A percentile compares a stretch with the other conserved stretches of the same genome.
Evolutionary conservation across 2,113 vertebrate genomes (phyloP).

Genomic region (Malurus melanocephalus): DNA sequence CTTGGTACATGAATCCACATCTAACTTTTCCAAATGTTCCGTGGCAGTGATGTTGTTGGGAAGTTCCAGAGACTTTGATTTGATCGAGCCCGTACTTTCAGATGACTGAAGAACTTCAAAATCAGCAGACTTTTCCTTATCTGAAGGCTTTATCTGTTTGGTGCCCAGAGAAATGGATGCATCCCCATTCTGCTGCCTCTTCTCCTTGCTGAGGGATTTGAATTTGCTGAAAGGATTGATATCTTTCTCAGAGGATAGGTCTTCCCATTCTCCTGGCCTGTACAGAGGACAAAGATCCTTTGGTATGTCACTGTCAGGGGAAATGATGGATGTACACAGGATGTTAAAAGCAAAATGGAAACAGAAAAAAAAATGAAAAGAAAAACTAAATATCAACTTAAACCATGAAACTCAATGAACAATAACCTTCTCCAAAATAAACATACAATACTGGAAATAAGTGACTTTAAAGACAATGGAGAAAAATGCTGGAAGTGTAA

Average conservation of each 20-base stretch:
- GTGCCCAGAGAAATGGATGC: not conserved
- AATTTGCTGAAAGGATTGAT: slow-evolving; percentile 96
- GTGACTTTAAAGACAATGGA: slow-evolving; percentile 22
- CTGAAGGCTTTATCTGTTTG: slow-evolving; percentile 7
- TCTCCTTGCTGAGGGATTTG: slow-evolving; percentile 82
- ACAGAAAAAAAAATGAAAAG: slow-evolving; percentile 47
- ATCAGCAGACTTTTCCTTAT: slow-evolving; percentile 63
- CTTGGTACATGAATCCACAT: not conserved
- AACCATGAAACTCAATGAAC: slow-evolving; percentile 31
- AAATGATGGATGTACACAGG: slow-evolving; percentile 75
- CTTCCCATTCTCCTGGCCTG: slow-evolving; percentile 98
- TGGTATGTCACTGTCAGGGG: slow-evolving; percentile 90
- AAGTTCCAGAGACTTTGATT: slow-evolving; percentile 39
- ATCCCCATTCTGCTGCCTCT: slow-evolving; percentile 73
- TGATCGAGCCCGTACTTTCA: slow-evolving; percentile 30
- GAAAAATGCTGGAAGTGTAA: not conserved
- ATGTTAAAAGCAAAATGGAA: slow-evolving; percentile 77
- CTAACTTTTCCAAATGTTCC: not conserved
- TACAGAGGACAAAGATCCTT: slow-evolving; percentile 99
- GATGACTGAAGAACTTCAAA: slow-evolving; percentile 31
- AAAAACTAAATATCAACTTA: slow-evolving; percentile 60
- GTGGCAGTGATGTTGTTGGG: slow-evolving; percentile 7
- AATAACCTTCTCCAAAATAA: slow-evolving; percentile 49
- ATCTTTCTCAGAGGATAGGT: slow-evolving; percentile 91
- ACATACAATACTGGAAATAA: slow-evolving; percentile 19